Percentiles rank a stretch among this genome's conserved stretches.
Conservation (phyloP, 2,113 vertebrate genomes). For the Podilymbus podiceps region DNA sequence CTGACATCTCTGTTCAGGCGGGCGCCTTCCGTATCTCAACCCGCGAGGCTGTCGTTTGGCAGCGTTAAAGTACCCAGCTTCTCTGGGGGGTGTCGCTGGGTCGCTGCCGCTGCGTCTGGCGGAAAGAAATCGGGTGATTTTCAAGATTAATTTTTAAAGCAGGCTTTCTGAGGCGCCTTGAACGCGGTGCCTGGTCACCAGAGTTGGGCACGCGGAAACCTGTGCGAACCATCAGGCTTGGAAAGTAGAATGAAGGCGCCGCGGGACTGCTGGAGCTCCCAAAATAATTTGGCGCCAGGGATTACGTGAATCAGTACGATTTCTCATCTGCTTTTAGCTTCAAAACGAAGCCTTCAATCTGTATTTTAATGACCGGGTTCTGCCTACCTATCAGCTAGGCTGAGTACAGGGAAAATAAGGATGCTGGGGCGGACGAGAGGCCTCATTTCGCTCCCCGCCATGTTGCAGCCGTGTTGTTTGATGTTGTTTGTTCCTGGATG, state of each 20-base stretch:
- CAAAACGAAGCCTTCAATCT: neutral
- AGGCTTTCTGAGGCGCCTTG: neutral
- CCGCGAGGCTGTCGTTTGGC: accelerated
- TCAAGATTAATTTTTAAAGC: neutral
- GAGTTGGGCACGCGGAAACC: neutral
- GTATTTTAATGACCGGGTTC: neutral
- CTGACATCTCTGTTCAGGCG: neutral
- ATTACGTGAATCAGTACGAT: neutral
- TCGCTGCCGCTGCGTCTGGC: no score
- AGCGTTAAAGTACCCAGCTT: neutral
- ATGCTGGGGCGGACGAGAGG: neutral
- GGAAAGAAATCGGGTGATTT: neutral
- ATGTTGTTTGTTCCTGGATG: neutral
- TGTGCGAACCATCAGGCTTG: neutral
- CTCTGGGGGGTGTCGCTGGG: neutral
- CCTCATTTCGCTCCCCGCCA: neutral
- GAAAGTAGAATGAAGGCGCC: neutral
- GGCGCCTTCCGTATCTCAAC: neutral
- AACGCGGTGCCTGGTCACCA: neutral
- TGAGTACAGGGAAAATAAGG: neutral
- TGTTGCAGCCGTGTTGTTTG: neutral
- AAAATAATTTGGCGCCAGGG: neutral
- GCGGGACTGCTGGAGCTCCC: neutral
- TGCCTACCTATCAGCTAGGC: neutral
- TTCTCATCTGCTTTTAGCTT: neutral